Base-by-base conservation (phyloP, 1,140 invertebrate genomes). In the Drosophila bocki region DNA sequence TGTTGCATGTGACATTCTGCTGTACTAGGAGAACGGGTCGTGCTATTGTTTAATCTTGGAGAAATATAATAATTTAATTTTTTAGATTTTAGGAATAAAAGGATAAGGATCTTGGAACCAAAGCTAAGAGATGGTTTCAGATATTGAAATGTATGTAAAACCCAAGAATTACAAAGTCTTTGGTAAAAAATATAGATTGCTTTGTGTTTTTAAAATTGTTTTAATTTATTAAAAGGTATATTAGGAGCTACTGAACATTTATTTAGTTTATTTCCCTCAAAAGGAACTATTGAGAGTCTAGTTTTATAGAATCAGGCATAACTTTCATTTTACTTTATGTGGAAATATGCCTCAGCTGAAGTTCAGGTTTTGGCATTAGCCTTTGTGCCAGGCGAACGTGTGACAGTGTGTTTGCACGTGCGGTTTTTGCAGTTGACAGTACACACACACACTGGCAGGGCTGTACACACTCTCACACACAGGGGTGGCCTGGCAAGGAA, bases 351-450 rank as follows among this genome's bases (percentile, higher is more conserved):
- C 75, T 67, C 33, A 32, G 63, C 29, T 51, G 53, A 56, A 56
- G 69, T 79, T 72, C 57, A 85, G 59, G 79, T 68, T 71, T 78
- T 82, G 82, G 69, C 75, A 79, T 87, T 78, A 67, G 50, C 75
- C 63, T 85, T 78, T 58, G 44, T 22, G 5, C 42, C 35, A n/a
- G 15, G 15, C 48, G 44, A 33, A 35, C 48, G 19, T 48, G 44
- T 61, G 56, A 58, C 53, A 56, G 61, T 71, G 50, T 72, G 67
- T 62, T 47, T 59, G 17, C 50, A 75, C 67, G 82, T 87, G 83
- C 63, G 83, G 83, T 80, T 86, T 86, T 87, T 86, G 79, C 77
- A 86, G 83, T 87, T 86, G 83, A 87, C 83, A 82, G 79, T 79
- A 70, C 75, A 86, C 26, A 86, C 75, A 86, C 61, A 86, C 75